Percentiles rank a stretch among this genome's conserved stretches.
These are phyloP conservation scores for Epirrhoe tristata DNA, from an alignment of 2,888 invertebrate species.

Conservation along the genomic window DNA sequence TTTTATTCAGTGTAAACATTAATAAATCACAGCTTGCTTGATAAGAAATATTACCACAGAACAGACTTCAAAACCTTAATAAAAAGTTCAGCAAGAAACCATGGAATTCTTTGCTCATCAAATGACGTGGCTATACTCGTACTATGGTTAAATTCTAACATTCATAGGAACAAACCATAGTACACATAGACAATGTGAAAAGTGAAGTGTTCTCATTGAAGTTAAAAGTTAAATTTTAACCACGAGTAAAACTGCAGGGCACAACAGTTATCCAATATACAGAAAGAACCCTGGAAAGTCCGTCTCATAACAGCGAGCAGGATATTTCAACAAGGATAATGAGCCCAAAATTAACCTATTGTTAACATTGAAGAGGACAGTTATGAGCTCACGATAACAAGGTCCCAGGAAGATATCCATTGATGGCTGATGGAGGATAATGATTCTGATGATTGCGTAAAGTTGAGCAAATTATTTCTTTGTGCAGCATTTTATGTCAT, in stretches of 20 bases:
- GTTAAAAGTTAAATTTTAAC: no score
- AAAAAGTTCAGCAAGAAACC: constrained; percentile 10
- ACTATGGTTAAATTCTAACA: no score
- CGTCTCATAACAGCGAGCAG: constrained; percentile 29
- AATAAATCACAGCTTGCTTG: neutral
- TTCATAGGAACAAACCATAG: no score
- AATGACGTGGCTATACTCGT: constrained; percentile 1
- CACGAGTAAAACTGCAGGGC: no score
- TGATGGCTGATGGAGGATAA: constrained; percentile 10
- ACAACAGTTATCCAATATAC: neutral
- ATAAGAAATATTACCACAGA: constrained; percentile 1
- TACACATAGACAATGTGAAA: no score
- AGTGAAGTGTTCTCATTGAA: no score
- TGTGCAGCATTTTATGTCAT: neutral
- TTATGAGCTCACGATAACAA: constrained; percentile 35
- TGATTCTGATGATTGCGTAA: constrained; percentile 8
- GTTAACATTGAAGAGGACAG: constrained; percentile 31
- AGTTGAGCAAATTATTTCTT: neutral
- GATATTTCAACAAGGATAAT: constrained; percentile 44
- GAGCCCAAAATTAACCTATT: constrained; percentile 40
- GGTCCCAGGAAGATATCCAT: constrained; percentile 18
- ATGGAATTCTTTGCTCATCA: constrained; percentile 3
- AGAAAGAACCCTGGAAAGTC: constrained; percentile 17
- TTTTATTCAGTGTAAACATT: constrained; percentile 3
- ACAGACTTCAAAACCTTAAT: neutral